Percentiles rank a stretch among this genome's conserved stretches.
Evolutionary conservation across 1,140 invertebrate species (phyloP).

Genomic region (Drosophila busckii): DNA sequence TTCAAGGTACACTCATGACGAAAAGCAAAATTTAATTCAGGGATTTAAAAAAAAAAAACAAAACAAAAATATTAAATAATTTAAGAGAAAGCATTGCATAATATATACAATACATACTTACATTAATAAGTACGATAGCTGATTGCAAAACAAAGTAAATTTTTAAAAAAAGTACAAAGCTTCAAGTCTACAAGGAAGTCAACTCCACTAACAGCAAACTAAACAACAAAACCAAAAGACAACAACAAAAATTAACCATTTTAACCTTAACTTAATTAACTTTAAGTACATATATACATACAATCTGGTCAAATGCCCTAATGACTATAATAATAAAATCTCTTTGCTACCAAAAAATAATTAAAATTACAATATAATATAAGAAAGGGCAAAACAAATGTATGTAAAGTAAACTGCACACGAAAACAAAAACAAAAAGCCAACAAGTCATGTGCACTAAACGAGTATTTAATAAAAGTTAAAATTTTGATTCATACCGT

Average conservation of each 20-base stretch:
- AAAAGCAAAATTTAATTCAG: slow-evolving; percentile 78
- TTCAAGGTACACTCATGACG: slow-evolving; percentile 49
- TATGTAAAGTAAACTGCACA: slow-evolving; percentile 28
- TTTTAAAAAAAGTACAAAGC: slow-evolving; percentile 72
- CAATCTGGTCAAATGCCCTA: too few species aligned
- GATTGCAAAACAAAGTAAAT: slow-evolving; percentile 45
- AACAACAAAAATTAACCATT: too few species aligned
- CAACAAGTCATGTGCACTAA: slow-evolving; percentile 40
- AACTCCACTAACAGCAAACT: slow-evolving; percentile 43
- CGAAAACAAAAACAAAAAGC: slow-evolving; percentile 39
- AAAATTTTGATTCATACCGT: too few species aligned
- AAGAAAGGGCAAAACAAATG: slow-evolving; percentile 21
- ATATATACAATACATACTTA: slow-evolving; percentile 24
- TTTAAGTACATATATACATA: neutral
- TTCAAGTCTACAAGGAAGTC: slow-evolving; percentile 48
- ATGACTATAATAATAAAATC: too few species aligned
- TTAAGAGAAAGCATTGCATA: slow-evolving; percentile 21
- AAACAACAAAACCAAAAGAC: slow-evolving; percentile 5
- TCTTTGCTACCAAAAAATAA: slow-evolving; percentile 22
- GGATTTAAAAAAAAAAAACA: slow-evolving; percentile 58
- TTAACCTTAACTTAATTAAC: neutral
- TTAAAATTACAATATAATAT: too few species aligned
- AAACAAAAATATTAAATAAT: slow-evolving; percentile 19
- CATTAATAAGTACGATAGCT: slow-evolving; percentile 38
- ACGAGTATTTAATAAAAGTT: slow-evolving; percentile 35